Base-by-base conservation (phyloP, 64 coral and sea anemone species). In the Montipora sp. region DNA sequence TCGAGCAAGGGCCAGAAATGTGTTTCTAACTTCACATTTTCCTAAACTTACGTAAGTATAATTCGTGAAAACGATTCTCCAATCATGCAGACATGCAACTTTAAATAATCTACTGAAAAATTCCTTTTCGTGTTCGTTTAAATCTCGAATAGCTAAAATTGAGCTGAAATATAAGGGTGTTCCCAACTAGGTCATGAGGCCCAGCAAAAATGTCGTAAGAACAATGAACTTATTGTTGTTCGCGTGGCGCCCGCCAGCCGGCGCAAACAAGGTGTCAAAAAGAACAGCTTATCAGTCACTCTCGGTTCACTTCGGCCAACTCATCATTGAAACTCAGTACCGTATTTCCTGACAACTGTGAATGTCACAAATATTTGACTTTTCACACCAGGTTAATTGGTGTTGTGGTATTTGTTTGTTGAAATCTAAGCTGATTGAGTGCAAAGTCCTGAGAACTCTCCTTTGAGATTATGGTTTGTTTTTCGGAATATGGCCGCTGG, bases 241-340 rank as follows among this genome's bases (percentile, higher is more conserved):
- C 47, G 16, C 7, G 14, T 71, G 63, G 82, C 82, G 61, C 65
- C 80, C 44, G 58, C 36, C 58, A 47, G 80, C 61, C 80, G 36
- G 23, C 59, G 80, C 80, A 67, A 85, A 70, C 44, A 70, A 69
- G 82, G 61, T 63, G 65, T 70, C 44, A 69, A 63, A 84, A 67
- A 84, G 27, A 8, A 69, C 22, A 36, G 80, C 21, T 82, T 63
- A 57, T 61, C 80, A 63, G 11, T 36, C 6, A 6, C 11, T 57
- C 11, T 82, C 55, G 3, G 22, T 44, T 7, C 58, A 16, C 57
- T 60, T 12, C 27, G 49, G 45, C 16, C 36, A 36, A 36, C 36
- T 36, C 36, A 36, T 36, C 36, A 36, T 36, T 48, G 60, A 48
- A 84, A 84, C 81, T 68, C 43, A 21, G 36, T 11, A 82, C 57